Base-by-base conservation (phyloP, 2,888 invertebrate genomes). In the Endomychus coccineus region DNA sequence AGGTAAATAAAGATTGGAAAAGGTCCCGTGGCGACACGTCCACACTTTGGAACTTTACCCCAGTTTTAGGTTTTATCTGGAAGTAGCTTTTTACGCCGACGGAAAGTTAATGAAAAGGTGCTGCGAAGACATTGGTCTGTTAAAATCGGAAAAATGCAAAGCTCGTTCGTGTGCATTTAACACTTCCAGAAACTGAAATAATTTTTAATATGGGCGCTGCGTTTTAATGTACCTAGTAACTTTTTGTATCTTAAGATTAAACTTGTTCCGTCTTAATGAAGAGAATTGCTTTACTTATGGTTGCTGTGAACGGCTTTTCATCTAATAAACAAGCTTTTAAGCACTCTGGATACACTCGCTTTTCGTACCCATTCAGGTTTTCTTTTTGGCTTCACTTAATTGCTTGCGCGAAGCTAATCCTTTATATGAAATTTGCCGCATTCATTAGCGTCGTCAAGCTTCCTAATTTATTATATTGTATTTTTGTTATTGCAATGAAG, bases 321-420 rank as follows among this genome's bases (percentile, higher is more conserved):
- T 9, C 29, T 28, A 28, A 28, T 28, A 28, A 28, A 28, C 29
- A 28, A 28, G 29, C 29, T 28, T 14, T 28, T 28, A 28, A 28
- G 29, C 15, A 28, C 29, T 15, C 10, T 14, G 6, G 16, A 4
- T 13, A 28, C 13, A 28, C 16, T 11, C 16, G 5, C 13, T 28
- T 28, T 28, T 5, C 5, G 7, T 7, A 28, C 29, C 29, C 10
- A 28, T 28, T 28, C 29, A 28, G 14, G 15, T 15, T 28, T 28
- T 28, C 29, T 28, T 28, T 28, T 28, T 28, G 16, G 13, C 29
- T 15, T 15, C 15, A 28, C 29, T 28, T 28, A 28, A 28, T 28
- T 28, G 29, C 29, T 28, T 6, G 14, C 29, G 29, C 16, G 14
- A 10, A 28, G 29, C 29, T 28, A 28, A 28, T 28, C 29, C 14